Percentiles rank a stretch among this genome's conserved stretches.
These are phyloP conservation scores for Lycocerus yunnanus DNA, from an alignment of 2,888 invertebrate species.

Conservation along the genomic window DNA sequence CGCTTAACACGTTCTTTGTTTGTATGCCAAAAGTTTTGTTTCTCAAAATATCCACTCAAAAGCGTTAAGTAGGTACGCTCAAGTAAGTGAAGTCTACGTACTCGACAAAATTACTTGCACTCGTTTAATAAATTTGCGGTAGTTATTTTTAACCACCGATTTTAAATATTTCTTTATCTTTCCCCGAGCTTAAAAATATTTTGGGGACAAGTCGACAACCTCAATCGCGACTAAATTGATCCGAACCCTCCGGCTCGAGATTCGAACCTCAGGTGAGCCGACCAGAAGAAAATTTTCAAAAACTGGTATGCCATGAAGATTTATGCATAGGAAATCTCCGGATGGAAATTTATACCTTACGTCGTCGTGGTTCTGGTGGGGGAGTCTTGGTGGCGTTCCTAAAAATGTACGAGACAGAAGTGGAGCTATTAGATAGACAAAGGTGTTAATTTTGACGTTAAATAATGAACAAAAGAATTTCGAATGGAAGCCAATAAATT, in stretches of 20 bases:
- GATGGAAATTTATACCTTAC: no score
- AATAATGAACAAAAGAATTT: neutral
- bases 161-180: neutral
- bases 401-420: neutral
- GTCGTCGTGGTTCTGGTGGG: neutral
- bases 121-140: neutral
- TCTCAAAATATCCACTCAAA: neutral
- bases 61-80: neutral
- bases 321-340: no score
- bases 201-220: neutral
- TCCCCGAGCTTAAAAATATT: neutral
- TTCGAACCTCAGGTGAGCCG: neutral
- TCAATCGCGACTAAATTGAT: neutral
- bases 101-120: neutral
- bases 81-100: neutral
- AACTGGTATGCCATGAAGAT: no score
- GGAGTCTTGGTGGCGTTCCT: neutral
- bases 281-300: neutral
- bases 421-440: neutral
- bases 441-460: neutral
- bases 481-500: neutral
- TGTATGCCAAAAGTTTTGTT: conserved; percentile 13
- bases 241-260: neutral
- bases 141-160: neutral
- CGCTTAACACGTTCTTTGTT: conserved; percentile 9